Conservation (phyloP, 53 echinoderm and acorn worm genomes). For the Henricia sp. region DNA sequence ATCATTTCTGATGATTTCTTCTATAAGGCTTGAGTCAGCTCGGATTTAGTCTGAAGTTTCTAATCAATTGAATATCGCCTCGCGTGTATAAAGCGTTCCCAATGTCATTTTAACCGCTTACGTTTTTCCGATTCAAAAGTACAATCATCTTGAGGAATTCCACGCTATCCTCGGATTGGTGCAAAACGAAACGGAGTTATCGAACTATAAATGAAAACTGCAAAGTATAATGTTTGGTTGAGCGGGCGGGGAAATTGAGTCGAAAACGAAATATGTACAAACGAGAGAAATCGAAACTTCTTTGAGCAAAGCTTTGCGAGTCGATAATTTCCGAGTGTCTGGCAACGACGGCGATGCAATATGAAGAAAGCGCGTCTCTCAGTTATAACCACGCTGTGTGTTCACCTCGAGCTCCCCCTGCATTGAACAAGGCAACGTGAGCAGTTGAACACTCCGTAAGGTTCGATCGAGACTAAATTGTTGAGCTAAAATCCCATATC, state of each 20-base stretch:
- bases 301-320: constrained; percentile 12
- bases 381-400: no score
- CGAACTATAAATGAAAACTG: constrained; percentile 57
- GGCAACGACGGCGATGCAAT: constrained; percentile 41
- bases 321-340: constrained; percentile 40
- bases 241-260: not conserved
- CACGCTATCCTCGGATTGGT: not conserved
- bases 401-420: no score
- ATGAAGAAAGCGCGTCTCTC: not conserved
- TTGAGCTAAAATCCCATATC: constrained; percentile 35
- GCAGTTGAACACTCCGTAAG: not conserved
- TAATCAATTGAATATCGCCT: constrained; percentile 30
- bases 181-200: constrained; percentile 18
- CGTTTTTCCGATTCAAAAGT: constrained; percentile 15
- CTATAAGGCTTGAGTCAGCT: no score
- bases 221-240: constrained; percentile 14
- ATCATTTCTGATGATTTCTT: no score
- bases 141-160: constrained; percentile 32
- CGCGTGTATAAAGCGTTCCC: not conserved
- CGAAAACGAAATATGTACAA: constrained; percentile 25
- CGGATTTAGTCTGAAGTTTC: no score
- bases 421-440: no score
- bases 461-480: constrained; percentile 33
- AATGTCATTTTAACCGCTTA: constrained; percentile 1
- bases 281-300: constrained; percentile 52